These are phyloP conservation scores for Resseliella maxima DNA, from an alignment of 2,888 invertebrate genomes.

Conservation along the genomic window DNA sequence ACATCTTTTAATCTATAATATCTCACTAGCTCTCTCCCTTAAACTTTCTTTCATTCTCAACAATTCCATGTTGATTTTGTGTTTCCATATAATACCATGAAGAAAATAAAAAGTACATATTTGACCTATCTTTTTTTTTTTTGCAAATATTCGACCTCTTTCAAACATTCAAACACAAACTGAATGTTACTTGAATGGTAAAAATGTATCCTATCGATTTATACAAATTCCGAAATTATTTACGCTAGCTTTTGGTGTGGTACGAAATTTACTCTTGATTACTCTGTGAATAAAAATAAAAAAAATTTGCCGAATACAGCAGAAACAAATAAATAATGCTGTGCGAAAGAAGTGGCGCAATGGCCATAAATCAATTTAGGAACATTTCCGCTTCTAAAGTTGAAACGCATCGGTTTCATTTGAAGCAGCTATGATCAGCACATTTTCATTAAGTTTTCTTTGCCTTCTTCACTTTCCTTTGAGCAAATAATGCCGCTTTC, in stretches of 20 bases:
- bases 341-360: not conserved
- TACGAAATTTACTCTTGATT: not conserved
- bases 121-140: no score
- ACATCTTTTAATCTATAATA: no score
- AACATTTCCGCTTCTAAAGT: not conserved
- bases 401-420: not conserved
- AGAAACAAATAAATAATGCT: no score
- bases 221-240: slow-evolving; percentile 5
- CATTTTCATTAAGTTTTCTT: not conserved
- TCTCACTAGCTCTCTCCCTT: no score
- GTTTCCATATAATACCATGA: no score
- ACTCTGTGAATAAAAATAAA: not conserved
- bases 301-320: not conserved
- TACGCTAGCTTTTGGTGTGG: not conserved
- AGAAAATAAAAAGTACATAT: no score
- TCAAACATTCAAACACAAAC: no score
- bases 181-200: no score
- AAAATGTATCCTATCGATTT: not conserved
- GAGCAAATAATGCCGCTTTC: not conserved
- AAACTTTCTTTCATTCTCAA: no score
- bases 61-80: no score
- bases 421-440: slow-evolving; percentile 9
- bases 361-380: not conserved
- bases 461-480: not conserved
- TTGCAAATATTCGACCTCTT: not conserved